These are phyloP conservation scores for Illadopsis cleaveri DNA, from an alignment of 2,113 vertebrate genomes.

Conservation along the genomic window DNA sequence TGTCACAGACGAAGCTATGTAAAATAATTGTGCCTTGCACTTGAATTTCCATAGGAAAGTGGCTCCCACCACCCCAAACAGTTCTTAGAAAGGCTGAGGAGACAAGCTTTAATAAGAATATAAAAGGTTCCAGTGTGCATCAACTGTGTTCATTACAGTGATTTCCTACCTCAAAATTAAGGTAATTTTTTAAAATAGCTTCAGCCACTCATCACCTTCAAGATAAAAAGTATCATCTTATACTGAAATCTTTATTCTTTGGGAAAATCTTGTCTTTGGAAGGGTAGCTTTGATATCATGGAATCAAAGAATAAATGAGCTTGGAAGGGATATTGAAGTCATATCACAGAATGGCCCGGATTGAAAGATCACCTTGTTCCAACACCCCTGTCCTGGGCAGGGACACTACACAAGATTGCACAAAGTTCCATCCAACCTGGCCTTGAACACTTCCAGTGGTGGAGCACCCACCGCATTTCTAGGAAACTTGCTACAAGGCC, in stretches of 20 bases:
- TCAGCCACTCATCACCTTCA: background rate
- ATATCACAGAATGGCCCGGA: background rate
- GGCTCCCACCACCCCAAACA: background rate
- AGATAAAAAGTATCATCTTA: background rate
- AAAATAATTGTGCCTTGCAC: background rate
- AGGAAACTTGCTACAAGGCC: accelerated
- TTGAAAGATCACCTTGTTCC: accelerated
- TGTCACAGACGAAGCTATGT: background rate
- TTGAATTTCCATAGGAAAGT: background rate
- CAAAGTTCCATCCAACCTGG: background rate
- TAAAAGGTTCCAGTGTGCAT: background rate
- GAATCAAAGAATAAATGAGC: background rate
- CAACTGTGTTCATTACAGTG: background rate
- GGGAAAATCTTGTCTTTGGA: background rate
- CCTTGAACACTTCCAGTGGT: background rate
- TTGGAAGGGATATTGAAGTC: background rate
- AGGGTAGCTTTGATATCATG: background rate
- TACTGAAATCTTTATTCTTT: background rate
- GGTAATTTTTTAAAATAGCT: background rate
- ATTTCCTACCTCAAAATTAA: background rate
- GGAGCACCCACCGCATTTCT: background rate
- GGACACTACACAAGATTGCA: background rate
- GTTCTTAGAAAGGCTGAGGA: background rate
- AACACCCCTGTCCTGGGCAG: background rate
- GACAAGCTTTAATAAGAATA: background rate